Base-by-base conservation (phyloP, 1,140 invertebrate species). In the Polypedilum pembai region DNA sequence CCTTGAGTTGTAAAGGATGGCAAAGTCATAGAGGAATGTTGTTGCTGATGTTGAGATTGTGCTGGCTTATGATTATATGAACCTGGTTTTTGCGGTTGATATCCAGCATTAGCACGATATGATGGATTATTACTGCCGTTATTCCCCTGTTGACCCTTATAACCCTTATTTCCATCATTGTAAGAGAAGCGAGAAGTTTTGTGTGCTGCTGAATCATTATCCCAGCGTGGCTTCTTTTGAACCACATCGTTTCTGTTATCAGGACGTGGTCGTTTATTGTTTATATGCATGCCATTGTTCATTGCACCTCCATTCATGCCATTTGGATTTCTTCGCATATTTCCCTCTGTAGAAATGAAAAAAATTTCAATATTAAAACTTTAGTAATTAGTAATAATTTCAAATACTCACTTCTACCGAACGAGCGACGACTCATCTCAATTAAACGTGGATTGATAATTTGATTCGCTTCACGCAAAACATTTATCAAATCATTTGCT, bases 381-480 rank as follows among this genome's bases (percentile, higher is more conserved):
- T 18, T n/a, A n/a, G n/a, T n/a, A 20, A 7, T 20, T 20, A 69
- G 17, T 8, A 56, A 12, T 15, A 2, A 17, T 15, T 56, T n/a
- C 1, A 69, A 8, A 20, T 20, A 69, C 65, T 69, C 20, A 69
- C 65, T 18, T 69, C 20, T 20, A 3, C 65, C 65, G 20, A 18
- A 69, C 0, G 65, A 18, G 8, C 17, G 8, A n/a, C 85, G 84
- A 15, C 85, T 84, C 77, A 87, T 79, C 77, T 86, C 86, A 78
- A 86, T 77, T 33, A 87, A 79, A 75, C 84, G 85, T 0, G 86
- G 86, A 78, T 87, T 87, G n/a, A 87, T 85, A 56, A 85, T 85
- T 80, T 87, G 97, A 81, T 98, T 98, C 2, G 96, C 96, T 85
- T 98, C 96, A 79, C 91, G 90, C 73, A 98, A 83, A 18, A 98